Conservation (phyloP, 2,797 vertebrate genomes). For the Xenopus petersii region DNA sequence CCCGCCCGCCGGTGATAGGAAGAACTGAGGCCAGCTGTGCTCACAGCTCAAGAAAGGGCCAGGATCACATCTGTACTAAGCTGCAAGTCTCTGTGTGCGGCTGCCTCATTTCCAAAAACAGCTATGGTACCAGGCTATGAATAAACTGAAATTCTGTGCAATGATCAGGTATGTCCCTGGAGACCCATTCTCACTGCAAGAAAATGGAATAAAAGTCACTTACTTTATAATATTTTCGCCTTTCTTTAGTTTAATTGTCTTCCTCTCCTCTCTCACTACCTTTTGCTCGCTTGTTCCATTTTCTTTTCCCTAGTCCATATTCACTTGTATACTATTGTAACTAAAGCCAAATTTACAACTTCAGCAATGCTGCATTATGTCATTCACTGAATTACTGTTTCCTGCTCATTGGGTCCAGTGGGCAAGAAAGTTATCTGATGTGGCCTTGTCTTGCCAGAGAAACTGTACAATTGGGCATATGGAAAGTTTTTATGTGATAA, state of each 20-base stretch:
- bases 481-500: no score
- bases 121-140: conserved; percentile 32
- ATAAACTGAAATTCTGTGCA: conserved; percentile 16
- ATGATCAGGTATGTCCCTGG: conserved; percentile 12
- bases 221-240: no score
- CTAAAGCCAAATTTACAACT: no score
- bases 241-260: background rate
- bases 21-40: conserved; percentile 33
- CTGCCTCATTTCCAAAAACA: conserved; percentile 18
- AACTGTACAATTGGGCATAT: no score
- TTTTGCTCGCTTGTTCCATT: conserved; percentile 10
- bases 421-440: no score
- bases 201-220: background rate
- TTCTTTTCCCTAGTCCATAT: background rate
- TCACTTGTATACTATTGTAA: no score
- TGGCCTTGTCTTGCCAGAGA: no score
- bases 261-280: background rate
- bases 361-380: no score
- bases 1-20: conserved; percentile 27
- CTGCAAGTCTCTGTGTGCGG: conserved; percentile 11
- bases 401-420: no score
- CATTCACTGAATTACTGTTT: no score
- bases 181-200: conserved; percentile 12
- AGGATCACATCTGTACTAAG: conserved; percentile 20
- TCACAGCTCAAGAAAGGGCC: conserved; percentile 11